phyloP scores from a whole-genome alignment of 2,113 vertebrate species.

The Lophochroa leadbeateri region DNA sequence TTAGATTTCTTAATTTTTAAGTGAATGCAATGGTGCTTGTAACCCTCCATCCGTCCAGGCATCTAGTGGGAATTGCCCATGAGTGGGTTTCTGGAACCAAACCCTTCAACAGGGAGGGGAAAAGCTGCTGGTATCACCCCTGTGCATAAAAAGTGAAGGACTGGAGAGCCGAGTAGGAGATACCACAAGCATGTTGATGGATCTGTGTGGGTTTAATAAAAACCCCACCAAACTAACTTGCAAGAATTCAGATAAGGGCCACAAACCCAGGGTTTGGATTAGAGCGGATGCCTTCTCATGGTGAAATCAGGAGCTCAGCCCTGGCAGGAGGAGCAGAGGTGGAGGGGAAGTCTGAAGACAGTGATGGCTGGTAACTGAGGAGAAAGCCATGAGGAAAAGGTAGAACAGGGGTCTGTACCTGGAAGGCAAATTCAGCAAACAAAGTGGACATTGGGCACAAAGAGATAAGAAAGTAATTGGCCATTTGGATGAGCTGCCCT shows the following conservation, averaged over 20 bases:
- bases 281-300: neutral
- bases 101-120: neutral
- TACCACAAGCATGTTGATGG: rapidly evolving
- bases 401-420: neutral
- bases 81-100: neutral
- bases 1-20: neutral
- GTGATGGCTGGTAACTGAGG: neutral
- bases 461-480: neutral
- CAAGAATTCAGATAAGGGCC: neutral
- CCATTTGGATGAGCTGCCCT: neutral
- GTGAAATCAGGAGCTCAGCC: neutral
- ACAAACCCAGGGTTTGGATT: neutral
- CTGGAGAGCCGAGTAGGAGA: neutral
- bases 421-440: neutral
- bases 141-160: neutral
- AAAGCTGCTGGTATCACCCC: neutral
- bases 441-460: neutral
- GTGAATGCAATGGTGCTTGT: neutral
- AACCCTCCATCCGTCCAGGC: neutral
- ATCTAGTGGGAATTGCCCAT: neutral
- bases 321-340: neutral
- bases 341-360: neutral
- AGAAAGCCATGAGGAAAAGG: neutral
- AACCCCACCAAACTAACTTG: neutral
- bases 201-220: neutral